Percentiles rank a stretch among this genome's conserved stretches.
Conservation (phyloP, 2,113 vertebrate genomes). For the Pardalotus punctatus region DNA sequence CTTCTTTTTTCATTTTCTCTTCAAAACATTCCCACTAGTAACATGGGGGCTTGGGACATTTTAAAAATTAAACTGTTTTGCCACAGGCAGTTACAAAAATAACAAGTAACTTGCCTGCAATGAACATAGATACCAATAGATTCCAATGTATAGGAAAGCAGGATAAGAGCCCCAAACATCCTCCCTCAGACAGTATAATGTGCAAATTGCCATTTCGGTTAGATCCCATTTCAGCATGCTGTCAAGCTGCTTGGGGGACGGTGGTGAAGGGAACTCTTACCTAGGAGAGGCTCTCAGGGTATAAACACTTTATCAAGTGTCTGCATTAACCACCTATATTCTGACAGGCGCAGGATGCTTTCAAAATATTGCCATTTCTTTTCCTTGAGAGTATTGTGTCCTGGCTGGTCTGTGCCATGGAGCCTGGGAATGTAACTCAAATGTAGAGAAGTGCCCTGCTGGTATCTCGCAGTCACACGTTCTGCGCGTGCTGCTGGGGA, state of each 20-base stretch:
- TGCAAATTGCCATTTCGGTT: not conserved
- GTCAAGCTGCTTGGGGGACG: not conserved
- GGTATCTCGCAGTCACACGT: not conserved
- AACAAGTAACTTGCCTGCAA: not conserved
- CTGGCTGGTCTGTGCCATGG: not conserved
- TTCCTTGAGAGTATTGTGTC: not conserved
- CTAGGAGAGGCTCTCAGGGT: not conserved
- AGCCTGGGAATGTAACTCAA: not conserved
- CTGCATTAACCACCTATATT: not conserved
- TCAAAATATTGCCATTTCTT: conserved; percentile 37
- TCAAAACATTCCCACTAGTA: not conserved
- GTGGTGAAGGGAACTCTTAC: conserved; percentile 17
- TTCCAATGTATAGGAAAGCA: not conserved
- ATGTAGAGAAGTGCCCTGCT: not conserved
- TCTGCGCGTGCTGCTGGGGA: accelerated
- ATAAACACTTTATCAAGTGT: not conserved
- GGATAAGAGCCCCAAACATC: not conserved
- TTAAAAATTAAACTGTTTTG: not conserved
- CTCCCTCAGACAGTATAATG: not conserved
- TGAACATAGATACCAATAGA: not conserved
- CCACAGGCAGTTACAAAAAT: not conserved
- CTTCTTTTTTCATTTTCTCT: not conserved
- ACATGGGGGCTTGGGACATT: not conserved
- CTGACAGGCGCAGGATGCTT: not conserved
- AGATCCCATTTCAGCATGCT: not conserved